Evolutionary conservation across 2,797 vertebrate species (phyloP).

Genomic region (Linurgus olivaceus): DNA sequence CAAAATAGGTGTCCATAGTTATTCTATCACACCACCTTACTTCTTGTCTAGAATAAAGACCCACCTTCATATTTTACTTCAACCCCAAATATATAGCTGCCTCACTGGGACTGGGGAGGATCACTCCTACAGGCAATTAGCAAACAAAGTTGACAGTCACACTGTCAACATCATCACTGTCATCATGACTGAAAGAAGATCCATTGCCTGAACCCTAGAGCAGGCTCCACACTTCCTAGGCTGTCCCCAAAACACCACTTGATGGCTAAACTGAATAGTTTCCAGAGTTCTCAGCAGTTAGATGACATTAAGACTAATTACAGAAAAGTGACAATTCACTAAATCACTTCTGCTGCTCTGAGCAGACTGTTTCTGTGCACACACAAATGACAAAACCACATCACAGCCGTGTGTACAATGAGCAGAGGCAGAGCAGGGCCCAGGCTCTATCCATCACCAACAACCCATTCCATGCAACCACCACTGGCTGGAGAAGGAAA

Average conservation of each 20-base stretch:
- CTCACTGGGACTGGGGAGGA: neutral
- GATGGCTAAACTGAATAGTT: neutral
- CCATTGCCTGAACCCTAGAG: neutral
- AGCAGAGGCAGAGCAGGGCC: neutral
- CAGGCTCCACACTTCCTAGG: neutral
- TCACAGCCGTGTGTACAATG: fast-evolving
- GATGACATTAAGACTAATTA: neutral
- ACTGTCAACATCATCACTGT: neutral
- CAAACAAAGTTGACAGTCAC: neutral
- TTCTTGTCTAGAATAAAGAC: neutral
- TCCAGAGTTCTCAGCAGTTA: neutral
- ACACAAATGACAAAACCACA: neutral
- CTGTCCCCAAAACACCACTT: neutral
- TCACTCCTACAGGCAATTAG: neutral
- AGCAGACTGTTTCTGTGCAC: neutral
- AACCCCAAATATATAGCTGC: neutral
- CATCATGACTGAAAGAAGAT: neutral
- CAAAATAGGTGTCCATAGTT: neutral
- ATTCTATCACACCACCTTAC: neutral
- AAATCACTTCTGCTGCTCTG: neutral
- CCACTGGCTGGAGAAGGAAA: neutral
- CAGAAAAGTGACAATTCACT: neutral
- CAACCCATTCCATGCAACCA: too few species aligned
- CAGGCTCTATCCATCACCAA: neutral
- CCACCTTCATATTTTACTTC: neutral